Percentiles rank a stretch among this genome's conserved stretches.
phyloP scores from a whole-genome alignment of 2,888 invertebrate species.

The Amblyjoppa proteus region DNA sequence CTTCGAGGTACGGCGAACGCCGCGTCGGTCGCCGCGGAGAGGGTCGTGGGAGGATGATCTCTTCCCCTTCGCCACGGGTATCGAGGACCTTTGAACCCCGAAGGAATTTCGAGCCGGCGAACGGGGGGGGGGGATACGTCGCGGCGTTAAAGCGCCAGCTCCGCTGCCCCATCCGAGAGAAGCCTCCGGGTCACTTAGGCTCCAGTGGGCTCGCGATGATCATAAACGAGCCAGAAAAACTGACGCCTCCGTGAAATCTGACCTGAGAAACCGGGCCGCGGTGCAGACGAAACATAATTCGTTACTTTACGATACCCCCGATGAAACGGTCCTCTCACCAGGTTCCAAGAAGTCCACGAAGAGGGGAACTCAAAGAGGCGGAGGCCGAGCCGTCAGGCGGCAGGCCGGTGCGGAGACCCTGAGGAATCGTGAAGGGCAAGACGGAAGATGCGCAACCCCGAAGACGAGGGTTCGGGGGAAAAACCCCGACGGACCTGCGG shows the following conservation, averaged over 20 bases:
- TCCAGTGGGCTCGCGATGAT: conserved; percentile 1
- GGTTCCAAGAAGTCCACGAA: conserved; percentile 30
- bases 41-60: conserved; percentile 80
- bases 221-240: conserved; percentile 28
- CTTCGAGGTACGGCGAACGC: conserved; percentile 33
- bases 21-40: conserved; percentile 64
- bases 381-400: background rate
- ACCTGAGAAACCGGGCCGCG: background rate
- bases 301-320: conserved; percentile 31
- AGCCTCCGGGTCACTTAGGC: conserved; percentile 36
- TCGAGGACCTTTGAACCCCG: conserved; percentile 78
- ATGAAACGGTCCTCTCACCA: conserved; percentile 5
- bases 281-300: conserved; percentile 13
- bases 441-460: conserved; percentile 9
- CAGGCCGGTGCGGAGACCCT: background rate
- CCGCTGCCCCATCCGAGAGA: conserved; percentile 2
- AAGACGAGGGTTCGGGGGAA: conserved; percentile 17
- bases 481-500: background rate
- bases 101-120: conserved; percentile 75
- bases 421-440: conserved; percentile 16
- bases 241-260: conserved; percentile 29
- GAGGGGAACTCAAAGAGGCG: background rate
- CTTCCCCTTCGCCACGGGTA: conserved; percentile 51
- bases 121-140: conserved; percentile 49
- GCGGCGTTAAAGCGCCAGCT: conserved; percentile 37